Evolutionary conservation across 1,140 invertebrate species (phyloP).

Genomic region (Dryas iulia): DNA sequence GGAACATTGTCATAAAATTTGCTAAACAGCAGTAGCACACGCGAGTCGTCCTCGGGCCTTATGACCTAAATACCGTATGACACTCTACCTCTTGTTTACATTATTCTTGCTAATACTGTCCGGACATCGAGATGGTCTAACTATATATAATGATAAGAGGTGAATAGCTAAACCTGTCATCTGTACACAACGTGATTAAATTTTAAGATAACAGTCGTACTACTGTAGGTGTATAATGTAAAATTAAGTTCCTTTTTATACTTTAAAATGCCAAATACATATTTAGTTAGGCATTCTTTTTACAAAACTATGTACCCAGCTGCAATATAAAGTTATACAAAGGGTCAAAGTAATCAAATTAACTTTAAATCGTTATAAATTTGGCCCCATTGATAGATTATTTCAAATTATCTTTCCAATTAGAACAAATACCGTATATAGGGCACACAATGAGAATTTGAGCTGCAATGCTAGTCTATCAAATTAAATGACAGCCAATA

Average conservation of each 20-base stretch:
- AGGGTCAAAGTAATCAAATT: too few species aligned
- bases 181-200: not conserved
- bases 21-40: slow-evolving; percentile 50
- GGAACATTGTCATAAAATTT: slow-evolving; percentile 72
- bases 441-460: not conserved
- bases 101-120: slow-evolving; percentile 1
- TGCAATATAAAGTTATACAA: too few species aligned
- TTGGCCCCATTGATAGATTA: too few species aligned
- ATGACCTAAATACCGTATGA: slow-evolving; percentile 24
- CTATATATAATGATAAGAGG: not conserved
- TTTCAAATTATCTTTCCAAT: not conserved
- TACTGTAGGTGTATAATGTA: not conserved
- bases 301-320: too few species aligned
- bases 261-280: too few species aligned
- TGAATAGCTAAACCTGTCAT: not conserved
- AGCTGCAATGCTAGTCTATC: not conserved
- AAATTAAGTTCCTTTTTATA: too few species aligned
- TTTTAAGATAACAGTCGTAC: not conserved
- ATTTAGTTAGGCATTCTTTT: too few species aligned
- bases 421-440: not conserved
- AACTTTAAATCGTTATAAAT: too few species aligned
- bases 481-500: not conserved
- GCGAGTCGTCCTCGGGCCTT: slow-evolving; percentile 37
- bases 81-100: slow-evolving; percentile 14
- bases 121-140: not conserved